These are phyloP conservation scores for Donacobius atricapilla DNA, from an alignment of 2,113 vertebrate species.

Conservation along the genomic window DNA sequence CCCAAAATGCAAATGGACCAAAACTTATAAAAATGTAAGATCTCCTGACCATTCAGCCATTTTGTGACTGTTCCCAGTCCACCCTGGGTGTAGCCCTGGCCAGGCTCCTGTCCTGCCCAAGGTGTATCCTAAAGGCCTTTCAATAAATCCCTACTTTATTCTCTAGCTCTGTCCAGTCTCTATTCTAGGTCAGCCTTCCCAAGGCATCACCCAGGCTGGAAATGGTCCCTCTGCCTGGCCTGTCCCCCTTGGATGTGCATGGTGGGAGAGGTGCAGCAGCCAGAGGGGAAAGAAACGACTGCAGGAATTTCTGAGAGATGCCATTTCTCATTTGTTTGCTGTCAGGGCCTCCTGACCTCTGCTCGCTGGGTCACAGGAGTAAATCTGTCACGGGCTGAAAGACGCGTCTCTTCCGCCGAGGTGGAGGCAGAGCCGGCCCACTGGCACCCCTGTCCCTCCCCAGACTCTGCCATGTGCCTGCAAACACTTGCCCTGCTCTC, in stretches of 20 bases:
- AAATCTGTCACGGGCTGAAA: background rate
- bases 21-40: too few species aligned
- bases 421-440: accelerated
- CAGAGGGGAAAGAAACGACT: background rate
- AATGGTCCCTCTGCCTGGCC: background rate
- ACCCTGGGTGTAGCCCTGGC: too few species aligned
- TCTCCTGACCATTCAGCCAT: too few species aligned
- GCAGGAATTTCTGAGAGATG: background rate
- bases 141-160: too few species aligned
- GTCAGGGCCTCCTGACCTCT: background rate
- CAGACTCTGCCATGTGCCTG: background rate
- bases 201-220: background rate
- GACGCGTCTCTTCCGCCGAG: accelerated
- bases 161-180: too few species aligned
- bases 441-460: background rate
- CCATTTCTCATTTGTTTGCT: background rate
- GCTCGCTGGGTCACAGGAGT: background rate
- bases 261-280: accelerated
- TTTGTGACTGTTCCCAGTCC: too few species aligned
- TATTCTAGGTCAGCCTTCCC: too few species aligned
- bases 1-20: too few species aligned
- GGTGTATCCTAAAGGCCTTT: too few species aligned
- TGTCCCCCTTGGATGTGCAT: accelerated
- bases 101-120: too few species aligned
- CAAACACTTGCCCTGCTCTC: background rate